Conservation (phyloP, 2,113 vertebrate genomes). For the Sceloporus undulatus region DNA sequence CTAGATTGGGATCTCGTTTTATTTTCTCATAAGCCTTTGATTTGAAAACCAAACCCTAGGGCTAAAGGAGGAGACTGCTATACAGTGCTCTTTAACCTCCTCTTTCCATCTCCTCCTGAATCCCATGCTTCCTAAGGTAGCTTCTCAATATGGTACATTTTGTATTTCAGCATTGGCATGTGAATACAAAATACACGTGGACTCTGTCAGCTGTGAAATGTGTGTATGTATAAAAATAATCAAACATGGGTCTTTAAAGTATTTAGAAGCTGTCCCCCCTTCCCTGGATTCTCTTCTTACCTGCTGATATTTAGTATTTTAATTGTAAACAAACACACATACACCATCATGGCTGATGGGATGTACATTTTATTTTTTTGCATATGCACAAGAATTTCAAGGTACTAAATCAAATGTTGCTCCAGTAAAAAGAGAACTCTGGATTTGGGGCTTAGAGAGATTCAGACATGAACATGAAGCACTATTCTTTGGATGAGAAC, state of each 20-base stretch:
- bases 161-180: background rate
- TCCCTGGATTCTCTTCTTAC: background rate
- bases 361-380: background rate
- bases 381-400: background rate
- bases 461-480: background rate
- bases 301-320: background rate
- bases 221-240: background rate
- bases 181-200: background rate
- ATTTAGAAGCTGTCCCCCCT: background rate
- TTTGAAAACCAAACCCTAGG: conserved; percentile 44
- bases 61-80: conserved; percentile 11
- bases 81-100: background rate
- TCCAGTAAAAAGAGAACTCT: background rate
- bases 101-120: background rate
- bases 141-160: background rate
- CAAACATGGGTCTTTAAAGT: background rate
- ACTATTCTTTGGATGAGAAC: background rate
- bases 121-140: background rate
- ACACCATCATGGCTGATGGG: background rate
- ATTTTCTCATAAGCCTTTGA: conserved; percentile 74
- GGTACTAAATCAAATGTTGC: background rate
- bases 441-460: too few relatives aligned
- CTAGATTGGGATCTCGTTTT: conserved; percentile 76
- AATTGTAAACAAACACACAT: too few relatives aligned
- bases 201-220: background rate